Base-by-base conservation (phyloP, 2,888 invertebrate species). In the Callosobruchus maculatus region DNA sequence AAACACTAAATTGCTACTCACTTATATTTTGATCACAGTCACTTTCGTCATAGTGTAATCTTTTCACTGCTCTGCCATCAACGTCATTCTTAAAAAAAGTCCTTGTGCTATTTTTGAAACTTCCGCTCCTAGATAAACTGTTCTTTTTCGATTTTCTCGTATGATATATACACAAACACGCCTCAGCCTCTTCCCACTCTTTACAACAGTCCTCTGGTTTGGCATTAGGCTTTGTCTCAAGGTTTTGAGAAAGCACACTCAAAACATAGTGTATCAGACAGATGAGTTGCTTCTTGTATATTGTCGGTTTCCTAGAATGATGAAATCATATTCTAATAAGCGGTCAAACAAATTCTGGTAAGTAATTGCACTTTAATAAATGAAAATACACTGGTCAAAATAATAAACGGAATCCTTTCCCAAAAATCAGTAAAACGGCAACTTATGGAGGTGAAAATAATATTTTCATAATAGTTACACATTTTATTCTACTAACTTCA, bases 131-230 rank as follows among this genome's bases (percentile, higher is more conserved):
- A 77, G 90, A 89, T 70, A 89, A 88, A 76, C 89, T 89, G 0
- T 89, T 88, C 81, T 88, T 90, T 79, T 89, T 86, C 80, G 89
- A 87, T 79, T 87, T 80, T 79, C 90, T 87, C 74, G 89, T 83
- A 83, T 90, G 90, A 90, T 92, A 93, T 7, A 90, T 88, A 82
- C 93, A 93, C n/a, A 87, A 81, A 79, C 93, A 94, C 49, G 89
- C 88, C 0, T 87, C 85, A 21, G 91, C 88, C 71, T 83, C 86
- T 22, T 87, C 86, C 93, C 93, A 93, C 5, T 74, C 77, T 70
- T 75, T 88, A 0, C 88, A 83, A 79, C 91, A 93, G 69, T 90
- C 89, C 0, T 85, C 86, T 79, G 92, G 92, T 0, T 90, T 90
- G 73, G 89, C 87, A 5, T 90, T 89, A 0, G 89, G 88, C 73